These are phyloP conservation scores for Panurus biarmicus DNA, from an alignment of 2,113 vertebrate species.

Conservation along the genomic window DNA sequence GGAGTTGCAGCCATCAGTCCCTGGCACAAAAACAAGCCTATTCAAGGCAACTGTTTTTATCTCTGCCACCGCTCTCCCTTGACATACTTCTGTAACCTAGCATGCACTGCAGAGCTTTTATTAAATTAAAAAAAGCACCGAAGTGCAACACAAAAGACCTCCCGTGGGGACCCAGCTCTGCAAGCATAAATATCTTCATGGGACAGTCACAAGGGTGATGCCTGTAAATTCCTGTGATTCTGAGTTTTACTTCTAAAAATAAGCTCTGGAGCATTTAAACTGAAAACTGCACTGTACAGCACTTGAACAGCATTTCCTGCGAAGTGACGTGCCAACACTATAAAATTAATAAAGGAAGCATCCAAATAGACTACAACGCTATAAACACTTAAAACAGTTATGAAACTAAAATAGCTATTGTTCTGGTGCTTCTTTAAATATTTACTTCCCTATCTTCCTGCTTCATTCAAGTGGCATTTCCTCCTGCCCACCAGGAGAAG, in stretches of 20 bases:
- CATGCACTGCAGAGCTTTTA: neutral
- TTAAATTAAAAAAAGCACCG: neutral
- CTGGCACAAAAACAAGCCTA: neutral
- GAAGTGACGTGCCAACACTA: neutral
- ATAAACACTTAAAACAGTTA: slow-evolving; percentile 19
- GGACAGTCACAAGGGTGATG: neutral
- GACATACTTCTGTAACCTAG: neutral
- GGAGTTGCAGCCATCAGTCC: neutral
- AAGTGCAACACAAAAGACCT: neutral
- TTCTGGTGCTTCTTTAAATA: slow-evolving; percentile 21
- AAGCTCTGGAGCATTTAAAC: neutral
- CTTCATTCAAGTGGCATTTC: neutral
- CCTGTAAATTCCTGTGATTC: neutral
- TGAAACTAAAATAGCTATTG: neutral
- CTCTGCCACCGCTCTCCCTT: neutral
- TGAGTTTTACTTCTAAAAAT: neutral
- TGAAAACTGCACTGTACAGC: neutral
- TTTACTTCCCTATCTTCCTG: neutral
- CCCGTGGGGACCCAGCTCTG: neutral
- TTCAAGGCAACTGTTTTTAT: neutral
- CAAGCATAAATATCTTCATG: neutral
- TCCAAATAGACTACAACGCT: neutral
- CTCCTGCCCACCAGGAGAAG: neutral
- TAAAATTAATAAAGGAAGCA: neutral
- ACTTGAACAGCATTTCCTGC: neutral